Evolutionary conservation across 2,888 invertebrate genomes (phyloP).

Genomic region (Trissolcus japonicus): DNA sequence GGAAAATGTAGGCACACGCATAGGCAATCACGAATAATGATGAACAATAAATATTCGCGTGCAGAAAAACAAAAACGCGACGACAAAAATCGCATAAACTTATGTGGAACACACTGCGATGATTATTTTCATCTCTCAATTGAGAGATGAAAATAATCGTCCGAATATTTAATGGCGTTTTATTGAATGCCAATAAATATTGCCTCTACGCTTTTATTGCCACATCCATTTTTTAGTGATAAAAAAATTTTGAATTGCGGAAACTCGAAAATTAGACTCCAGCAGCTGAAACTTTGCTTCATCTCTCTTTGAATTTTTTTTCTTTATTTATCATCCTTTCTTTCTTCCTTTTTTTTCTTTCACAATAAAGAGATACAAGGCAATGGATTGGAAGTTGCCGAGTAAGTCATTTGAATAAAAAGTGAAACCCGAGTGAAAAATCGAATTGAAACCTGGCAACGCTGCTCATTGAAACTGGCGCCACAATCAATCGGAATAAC

Average conservation of each 20-base stretch:
- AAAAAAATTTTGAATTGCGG: no score
- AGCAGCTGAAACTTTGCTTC: no score
- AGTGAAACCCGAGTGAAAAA: slow-evolving; percentile 30
- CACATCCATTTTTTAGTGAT: no score
- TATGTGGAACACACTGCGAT: no score
- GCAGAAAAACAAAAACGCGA: slow-evolving; percentile 3
- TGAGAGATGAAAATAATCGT: no score
- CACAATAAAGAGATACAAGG: background rate
- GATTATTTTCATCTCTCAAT: no score
- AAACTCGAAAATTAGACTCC: background rate
- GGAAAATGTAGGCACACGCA: slow-evolving; percentile 12
- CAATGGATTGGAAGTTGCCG: background rate
- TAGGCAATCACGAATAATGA: slow-evolving; percentile 41
- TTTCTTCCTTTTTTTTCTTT: slow-evolving; percentile 6
- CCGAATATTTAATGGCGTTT: no score
- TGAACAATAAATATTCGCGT: slow-evolving; percentile 47
- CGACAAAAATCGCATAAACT: no score
- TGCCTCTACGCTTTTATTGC: no score
- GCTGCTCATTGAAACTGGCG: slow-evolving; percentile 44
- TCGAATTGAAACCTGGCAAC: slow-evolving; percentile 28
- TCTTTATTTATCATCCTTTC: background rate
- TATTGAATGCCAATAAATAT: no score
- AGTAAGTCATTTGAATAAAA: slow-evolving; percentile 32
- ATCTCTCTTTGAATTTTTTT: background rate
- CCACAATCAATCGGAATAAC: slow-evolving; percentile 55